These are phyloP conservation scores for Sussaba pulchella DNA, from an alignment of 2,888 invertebrate species.

Conservation along the genomic window DNA sequence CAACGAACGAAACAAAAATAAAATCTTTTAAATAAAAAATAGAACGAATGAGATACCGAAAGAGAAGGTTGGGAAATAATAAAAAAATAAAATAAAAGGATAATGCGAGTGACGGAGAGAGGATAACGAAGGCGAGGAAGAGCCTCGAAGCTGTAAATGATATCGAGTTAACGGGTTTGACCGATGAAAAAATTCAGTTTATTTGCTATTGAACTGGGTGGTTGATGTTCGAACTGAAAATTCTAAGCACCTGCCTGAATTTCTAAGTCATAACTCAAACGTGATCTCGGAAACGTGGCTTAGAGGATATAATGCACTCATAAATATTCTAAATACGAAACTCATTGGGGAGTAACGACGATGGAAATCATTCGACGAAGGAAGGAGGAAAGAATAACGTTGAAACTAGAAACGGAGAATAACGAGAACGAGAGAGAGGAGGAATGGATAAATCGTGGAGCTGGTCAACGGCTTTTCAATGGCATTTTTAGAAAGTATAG, in stretches of 20 bases:
- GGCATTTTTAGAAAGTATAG: too few relatives aligned
- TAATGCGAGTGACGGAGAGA: neutral
- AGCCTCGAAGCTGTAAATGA: slow-evolving; percentile 28
- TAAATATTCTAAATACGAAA: slow-evolving; percentile 6
- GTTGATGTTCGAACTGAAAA: neutral
- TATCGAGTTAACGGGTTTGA: slow-evolving; percentile 50
- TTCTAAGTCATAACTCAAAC: neutral
- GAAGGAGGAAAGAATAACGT: neutral
- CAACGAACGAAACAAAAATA: neutral
- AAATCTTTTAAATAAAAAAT: slow-evolving; percentile 22
- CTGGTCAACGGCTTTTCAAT: too few relatives aligned
- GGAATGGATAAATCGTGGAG: too few relatives aligned
- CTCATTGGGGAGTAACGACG: neutral
- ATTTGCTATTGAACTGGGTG: neutral
- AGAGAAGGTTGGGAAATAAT: too few relatives aligned
- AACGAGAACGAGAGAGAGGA: too few relatives aligned
- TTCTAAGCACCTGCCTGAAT: neutral
- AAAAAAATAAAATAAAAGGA: neutral
- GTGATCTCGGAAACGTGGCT: neutral
- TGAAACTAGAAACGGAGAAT: too few relatives aligned
- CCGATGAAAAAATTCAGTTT: slow-evolving; percentile 17
- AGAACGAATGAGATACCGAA: too few relatives aligned
- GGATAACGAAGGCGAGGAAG: slow-evolving; percentile 10
- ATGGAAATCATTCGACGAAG: neutral
- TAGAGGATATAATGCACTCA: neutral